These are phyloP conservation scores for Deroptyus accipitrinus DNA, from an alignment of 2,113 vertebrate species.

Conservation along the genomic window DNA sequence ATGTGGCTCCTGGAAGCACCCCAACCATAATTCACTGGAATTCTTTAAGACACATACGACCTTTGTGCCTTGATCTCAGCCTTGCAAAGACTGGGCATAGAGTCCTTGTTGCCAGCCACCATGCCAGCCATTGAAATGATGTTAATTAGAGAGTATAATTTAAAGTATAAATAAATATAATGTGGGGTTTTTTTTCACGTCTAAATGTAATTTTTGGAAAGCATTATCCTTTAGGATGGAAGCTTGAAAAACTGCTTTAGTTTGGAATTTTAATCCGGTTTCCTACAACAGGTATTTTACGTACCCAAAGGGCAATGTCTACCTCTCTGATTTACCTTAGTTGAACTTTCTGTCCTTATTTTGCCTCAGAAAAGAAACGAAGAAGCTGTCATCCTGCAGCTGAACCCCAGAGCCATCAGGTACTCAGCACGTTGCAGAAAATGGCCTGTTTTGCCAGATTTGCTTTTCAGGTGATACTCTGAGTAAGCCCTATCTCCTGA, in stretches of 20 bases:
- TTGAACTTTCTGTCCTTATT: not conserved
- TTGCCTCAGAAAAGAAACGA: not conserved
- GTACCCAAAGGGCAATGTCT: not conserved
- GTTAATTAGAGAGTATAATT: not conserved
- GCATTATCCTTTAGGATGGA: constrained; percentile 9
- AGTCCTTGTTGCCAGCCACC: not conserved
- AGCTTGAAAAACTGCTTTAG: not conserved
- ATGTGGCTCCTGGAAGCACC: not conserved
- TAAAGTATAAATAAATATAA: not conserved
- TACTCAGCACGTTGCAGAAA: not conserved
- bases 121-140: not conserved
- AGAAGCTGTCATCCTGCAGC: not conserved
- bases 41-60: not conserved
- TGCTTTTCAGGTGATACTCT: not conserved
- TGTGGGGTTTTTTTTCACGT: not conserved
- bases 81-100: not conserved
- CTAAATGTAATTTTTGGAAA: constrained; percentile 12
- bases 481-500: not conserved
- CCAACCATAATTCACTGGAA: not conserved
- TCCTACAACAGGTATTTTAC: not conserved
- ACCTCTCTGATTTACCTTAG: not conserved
- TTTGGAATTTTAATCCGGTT: constrained; percentile 37
- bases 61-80: not conserved
- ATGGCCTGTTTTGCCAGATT: not conserved
- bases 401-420: not conserved